These are phyloP conservation scores for Coelinius sp. DNA, from an alignment of 2,888 invertebrate species.

Conservation along the genomic window DNA sequence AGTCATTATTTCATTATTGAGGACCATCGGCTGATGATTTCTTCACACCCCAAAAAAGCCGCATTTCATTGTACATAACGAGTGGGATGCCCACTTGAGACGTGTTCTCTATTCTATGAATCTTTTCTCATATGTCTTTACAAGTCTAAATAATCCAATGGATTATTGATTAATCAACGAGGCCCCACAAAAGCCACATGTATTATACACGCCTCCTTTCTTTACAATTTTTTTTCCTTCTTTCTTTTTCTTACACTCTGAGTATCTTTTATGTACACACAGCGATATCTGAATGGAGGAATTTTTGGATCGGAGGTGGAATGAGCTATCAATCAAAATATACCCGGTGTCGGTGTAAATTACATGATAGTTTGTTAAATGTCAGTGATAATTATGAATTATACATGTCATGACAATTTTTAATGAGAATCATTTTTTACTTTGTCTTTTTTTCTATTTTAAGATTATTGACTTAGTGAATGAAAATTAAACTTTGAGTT, in stretches of 20 bases:
- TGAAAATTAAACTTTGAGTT: no score
- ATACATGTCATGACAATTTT: conserved; percentile 28
- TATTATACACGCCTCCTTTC: conserved; percentile 8
- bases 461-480: background rate
- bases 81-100: conserved; percentile 2
- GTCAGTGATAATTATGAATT: conserved; percentile 36
- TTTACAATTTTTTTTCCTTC: background rate
- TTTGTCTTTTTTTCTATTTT: no score
- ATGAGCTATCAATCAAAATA: conserved; percentile 21
- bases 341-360: conserved; percentile 14
- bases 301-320: conserved; percentile 8
- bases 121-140: background rate
- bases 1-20: background rate
- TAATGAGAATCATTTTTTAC: conserved; percentile 5
- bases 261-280: conserved; percentile 1
- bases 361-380: conserved; percentile 38
- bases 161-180: conserved; percentile 18
- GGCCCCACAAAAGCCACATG: conserved; percentile 3
- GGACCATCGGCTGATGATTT: background rate
- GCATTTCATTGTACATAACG: conserved; percentile 33
- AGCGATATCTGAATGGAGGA: background rate
- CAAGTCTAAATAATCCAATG: conserved; percentile 11
- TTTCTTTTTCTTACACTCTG: background rate
- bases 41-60: conserved; percentile 42
- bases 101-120: conserved; percentile 1